Conservation (phyloP, 2,888 invertebrate genomes). For the Camptogramma bilineatum region DNA sequence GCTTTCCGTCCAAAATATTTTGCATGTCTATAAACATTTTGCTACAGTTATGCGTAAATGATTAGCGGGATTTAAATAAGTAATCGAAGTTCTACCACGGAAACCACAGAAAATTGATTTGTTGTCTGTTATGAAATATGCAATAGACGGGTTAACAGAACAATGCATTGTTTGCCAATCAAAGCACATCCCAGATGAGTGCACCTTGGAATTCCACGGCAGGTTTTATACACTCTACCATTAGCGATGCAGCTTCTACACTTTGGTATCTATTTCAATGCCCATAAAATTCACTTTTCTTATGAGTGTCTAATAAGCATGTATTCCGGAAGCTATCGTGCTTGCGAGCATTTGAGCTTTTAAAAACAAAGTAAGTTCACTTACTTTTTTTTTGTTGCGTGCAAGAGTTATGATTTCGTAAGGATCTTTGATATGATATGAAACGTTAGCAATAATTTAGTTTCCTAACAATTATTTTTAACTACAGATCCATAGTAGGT, state of each 20-base stretch:
- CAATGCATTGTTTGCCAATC: constrained; percentile 74
- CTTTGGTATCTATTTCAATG: constrained; percentile 46
- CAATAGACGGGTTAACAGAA: constrained; percentile 52
- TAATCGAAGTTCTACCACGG: constrained; percentile 31
- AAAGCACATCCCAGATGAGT: constrained; percentile 59
- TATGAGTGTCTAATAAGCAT: constrained; percentile 29
- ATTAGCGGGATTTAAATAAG: constrained; percentile 25
- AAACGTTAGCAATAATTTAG: constrained; percentile 23
- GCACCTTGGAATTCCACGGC: constrained; percentile 42
- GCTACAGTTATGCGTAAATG: constrained; percentile 41
- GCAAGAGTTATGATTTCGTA: constrained; percentile 38
- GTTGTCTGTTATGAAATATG: constrained; percentile 49
- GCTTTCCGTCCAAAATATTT: constrained; percentile 52
- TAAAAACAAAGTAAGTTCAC: constrained; percentile 47
- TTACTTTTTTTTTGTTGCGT: constrained; percentile 42
- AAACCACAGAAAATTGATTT: constrained; percentile 46
- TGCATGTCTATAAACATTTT: constrained; percentile 45
- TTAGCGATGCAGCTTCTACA: constrained; percentile 37
- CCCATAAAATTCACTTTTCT: constrained; percentile 48
- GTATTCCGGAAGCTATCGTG: constrained; percentile 61
- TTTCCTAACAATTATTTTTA: constrained; percentile 24
- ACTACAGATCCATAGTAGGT: background rate
- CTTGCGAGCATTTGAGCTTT: constrained; percentile 59
- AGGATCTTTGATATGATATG: constrained; percentile 31
- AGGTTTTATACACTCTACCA: constrained; percentile 40